Percentiles rank a stretch among this genome's conserved stretches.
These are phyloP conservation scores for Melanotaenia trifasciata DNA, from an alignment of 2,797 vertebrate genomes.

Conservation along the genomic window DNA sequence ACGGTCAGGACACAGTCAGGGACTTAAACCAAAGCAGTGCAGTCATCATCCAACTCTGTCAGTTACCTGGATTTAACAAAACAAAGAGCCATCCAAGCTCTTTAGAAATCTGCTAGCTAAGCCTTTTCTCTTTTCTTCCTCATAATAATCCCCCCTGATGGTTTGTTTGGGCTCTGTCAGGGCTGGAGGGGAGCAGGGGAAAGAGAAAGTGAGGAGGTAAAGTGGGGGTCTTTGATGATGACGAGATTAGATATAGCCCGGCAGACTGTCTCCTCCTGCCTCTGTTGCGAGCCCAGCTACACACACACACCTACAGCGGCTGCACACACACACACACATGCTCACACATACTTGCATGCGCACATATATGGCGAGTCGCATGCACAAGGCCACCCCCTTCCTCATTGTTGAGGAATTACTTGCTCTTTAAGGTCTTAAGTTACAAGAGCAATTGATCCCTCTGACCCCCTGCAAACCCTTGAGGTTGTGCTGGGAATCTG, in stretches of 20 bases:
- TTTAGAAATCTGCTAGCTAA: constrained; percentile 75
- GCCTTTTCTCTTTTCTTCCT: constrained; percentile 80
- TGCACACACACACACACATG: constrained; percentile 30
- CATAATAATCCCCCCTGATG: constrained; percentile 83
- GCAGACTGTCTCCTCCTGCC: constrained; percentile 94
- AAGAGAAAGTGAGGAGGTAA: constrained; percentile 87
- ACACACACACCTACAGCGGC: constrained; percentile 48
- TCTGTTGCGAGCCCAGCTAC: constrained; percentile 49
- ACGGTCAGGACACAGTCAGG: constrained; percentile 64
- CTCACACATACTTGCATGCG: constrained; percentile 35
- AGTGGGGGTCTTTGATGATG: constrained; percentile 89
- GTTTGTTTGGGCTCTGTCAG: constrained; percentile 80
- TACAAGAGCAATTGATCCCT: constrained; percentile 97
- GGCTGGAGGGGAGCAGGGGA: constrained; percentile 72
- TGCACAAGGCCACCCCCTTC: constrained; percentile 84
- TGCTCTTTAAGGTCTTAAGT: constrained; percentile 93
- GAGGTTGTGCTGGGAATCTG: constrained; percentile 91
- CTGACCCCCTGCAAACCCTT: constrained; percentile 92
- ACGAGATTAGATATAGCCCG: constrained; percentile 95
- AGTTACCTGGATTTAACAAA: constrained; percentile 78
- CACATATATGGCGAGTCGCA: constrained; percentile 50
- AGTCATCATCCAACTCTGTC: constrained; percentile 75
- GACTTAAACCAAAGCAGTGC: constrained; percentile 66
- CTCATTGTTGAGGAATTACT: constrained; percentile 93
- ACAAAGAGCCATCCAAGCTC: constrained; percentile 70